Base-by-base conservation (phyloP, 2,113 vertebrate species). In the Caracal caracal region DNA sequence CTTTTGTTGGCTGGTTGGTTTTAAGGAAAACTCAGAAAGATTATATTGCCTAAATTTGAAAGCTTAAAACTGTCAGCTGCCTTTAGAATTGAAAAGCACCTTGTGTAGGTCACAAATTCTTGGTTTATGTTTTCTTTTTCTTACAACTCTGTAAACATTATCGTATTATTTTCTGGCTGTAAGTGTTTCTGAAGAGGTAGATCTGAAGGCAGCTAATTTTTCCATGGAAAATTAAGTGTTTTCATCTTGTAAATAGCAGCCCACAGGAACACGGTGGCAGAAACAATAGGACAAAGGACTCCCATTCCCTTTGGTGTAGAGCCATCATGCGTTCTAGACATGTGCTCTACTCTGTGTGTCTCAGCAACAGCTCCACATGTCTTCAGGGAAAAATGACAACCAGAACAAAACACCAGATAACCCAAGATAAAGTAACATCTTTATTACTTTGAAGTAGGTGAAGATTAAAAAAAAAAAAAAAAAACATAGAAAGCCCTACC, bases 1-100 rank as follows among this genome's bases (percentile, higher is more conserved):
- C 35, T 93, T 53, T 56, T 12, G 83, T 82, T 90, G 4, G 51
- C 82, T 49, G 28, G 73, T 87, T 63, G 3, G 47, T 93, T 76
- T 96, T 75, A 96, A 93, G 90, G 92, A 96, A 75, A 75, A 43
- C 51, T 89, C 68, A 87, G 47, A 95, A 94, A 76, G 47, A 11
- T 68, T 78, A 5, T 78, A 13, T 82, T 88, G 65, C 30, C 53
- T 82, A 85, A 82, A 88, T 93, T 70, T 70, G 33, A 37, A 95
- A 81, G 37, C 6, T 96, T 95, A 92, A 93, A 84, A 66, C 75
- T 71, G 4, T 81, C 73, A 88, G 10, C 63, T 75, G 19, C 19
- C 65, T 94, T 91, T 85, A 40, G 80, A 83, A 93, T 73, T 88
- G 30, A 94, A 68, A 17, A 96, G 4, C 66, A 70, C 51, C 20